phyloP scores from a whole-genome alignment of 2,797 vertebrate genomes.

The Threskiornis aethiopicus region DNA sequence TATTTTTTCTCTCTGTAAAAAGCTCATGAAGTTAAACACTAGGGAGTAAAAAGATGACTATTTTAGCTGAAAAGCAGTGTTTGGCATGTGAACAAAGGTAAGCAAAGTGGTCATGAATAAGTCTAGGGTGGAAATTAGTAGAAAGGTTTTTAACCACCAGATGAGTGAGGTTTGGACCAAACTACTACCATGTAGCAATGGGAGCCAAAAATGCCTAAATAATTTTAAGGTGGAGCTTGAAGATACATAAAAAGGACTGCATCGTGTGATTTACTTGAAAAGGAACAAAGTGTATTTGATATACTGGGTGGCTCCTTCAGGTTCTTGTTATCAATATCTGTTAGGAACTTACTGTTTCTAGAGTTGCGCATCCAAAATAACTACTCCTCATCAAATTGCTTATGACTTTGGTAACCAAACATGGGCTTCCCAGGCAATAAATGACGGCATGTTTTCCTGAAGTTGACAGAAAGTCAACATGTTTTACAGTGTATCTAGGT shows the following conservation, averaged over 20 bases:
- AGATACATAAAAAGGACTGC: not conserved
- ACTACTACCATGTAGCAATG: not conserved
- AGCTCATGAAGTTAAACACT: not conserved
- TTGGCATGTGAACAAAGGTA: not conserved
- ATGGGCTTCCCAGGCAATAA: slow-evolving; percentile 1
- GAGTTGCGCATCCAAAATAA: slow-evolving; percentile 3
- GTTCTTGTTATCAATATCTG: not conserved
- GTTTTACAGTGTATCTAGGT: not conserved
- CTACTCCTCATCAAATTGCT: slow-evolving; percentile 1
- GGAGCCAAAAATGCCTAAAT: not conserved
- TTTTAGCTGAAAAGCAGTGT: not conserved
- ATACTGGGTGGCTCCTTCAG: not conserved
- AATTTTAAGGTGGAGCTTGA: not conserved
- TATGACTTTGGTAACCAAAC: not conserved
- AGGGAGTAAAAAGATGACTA: not conserved
- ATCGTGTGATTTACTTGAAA: not conserved
- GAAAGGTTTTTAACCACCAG: not conserved
- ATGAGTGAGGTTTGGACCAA: not conserved
- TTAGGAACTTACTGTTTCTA: not conserved
- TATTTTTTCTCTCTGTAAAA: not conserved
- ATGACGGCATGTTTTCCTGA: slow-evolving; percentile 12
- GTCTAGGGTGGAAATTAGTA: not conserved
- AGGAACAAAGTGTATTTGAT: not conserved
- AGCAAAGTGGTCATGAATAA: not conserved
- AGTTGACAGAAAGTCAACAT: not conserved